Evolutionary conservation across 2,113 vertebrate species (phyloP).

Genomic region (Alethe diademata): DNA sequence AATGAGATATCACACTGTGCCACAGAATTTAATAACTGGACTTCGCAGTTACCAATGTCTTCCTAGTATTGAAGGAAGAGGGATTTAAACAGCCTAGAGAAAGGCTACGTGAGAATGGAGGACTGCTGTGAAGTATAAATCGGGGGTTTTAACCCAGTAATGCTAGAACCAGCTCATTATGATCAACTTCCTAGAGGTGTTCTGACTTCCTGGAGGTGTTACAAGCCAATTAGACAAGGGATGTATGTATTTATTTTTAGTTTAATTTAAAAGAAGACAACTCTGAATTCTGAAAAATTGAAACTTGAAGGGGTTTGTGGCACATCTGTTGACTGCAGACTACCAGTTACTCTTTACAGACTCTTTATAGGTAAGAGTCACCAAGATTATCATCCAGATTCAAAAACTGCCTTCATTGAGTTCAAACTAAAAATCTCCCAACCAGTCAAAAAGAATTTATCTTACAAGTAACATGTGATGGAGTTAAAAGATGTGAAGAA

Average conservation of each 20-base stretch:
- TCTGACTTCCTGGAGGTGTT: not conserved
- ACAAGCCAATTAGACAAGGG: not conserved
- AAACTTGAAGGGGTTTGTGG: not conserved
- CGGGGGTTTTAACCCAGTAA: not conserved
- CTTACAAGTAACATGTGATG: not conserved
- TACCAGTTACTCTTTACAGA: not conserved
- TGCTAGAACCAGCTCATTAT: not conserved
- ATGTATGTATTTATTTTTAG: not conserved
- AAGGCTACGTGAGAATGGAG: not conserved
- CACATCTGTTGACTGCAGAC: not conserved
- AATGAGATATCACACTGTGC: conserved; percentile 55
- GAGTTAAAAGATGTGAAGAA: not conserved
- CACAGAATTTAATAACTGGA: conserved; percentile 23
- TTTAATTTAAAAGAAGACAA: not conserved
- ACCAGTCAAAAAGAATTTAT: not conserved
- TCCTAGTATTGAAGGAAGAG: not conserved
- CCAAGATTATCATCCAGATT: not conserved
- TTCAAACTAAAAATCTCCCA: not conserved
- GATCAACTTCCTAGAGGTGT: not conserved
- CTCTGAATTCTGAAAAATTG: not conserved
- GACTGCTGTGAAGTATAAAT: not conserved
- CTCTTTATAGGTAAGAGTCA: not conserved
- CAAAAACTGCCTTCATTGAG: not conserved
- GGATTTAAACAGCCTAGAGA: conserved; percentile 11
- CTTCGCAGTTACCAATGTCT: not conserved